Evolutionary conservation across 2,797 vertebrate genomes (phyloP), one percentile per base, ranked within the genome.

Genomic region (Aeoliscus strigatus): DNA sequence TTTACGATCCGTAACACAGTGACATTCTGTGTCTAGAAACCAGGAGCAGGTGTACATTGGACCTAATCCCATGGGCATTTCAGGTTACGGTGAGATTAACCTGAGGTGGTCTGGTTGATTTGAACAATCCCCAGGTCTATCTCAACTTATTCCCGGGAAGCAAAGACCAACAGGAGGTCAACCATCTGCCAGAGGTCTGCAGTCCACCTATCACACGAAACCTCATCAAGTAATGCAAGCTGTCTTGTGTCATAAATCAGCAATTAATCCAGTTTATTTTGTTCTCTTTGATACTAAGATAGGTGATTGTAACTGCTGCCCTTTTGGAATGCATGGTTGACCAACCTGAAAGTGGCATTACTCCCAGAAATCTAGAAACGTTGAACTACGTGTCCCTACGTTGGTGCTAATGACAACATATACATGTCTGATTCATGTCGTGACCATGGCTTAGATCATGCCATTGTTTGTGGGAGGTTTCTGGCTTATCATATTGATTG

Each of bases 21-120:
- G 60, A 70, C 56, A 72, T 55, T 61, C 52, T 78, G 60, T 51
- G 51, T 27, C 54, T 66, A 79, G 79, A 83, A 73, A 77, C 74
- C 68, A 62, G 64, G 43, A 43, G 60, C 83, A 84, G 79, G 76
- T 88, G 83, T 60, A 65, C 62, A 47, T 23, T 23, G 8, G 42
- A 40, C 39, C 38, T 87, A 88, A 88, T 88, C 84, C 71, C 24
- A 36, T 69, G 66, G 74, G 61, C 69, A 75, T 82, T 68, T 80
- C 61, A 80, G 81, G 85, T 73, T 64, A 25, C 42, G 17, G 50
- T 33, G 51, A 79, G 84, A 84, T 89, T 88, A 88, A 86, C 83
- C 86, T 84, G 74, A 83, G 71, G 77, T 84, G 83, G 80, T 86
- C 81, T 43, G 30, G 34, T 76, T 80, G 69, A 80, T 70, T 82